phyloP scores from a whole-genome alignment of 2,888 invertebrate species.

The Neocrepidodera transversa region DNA sequence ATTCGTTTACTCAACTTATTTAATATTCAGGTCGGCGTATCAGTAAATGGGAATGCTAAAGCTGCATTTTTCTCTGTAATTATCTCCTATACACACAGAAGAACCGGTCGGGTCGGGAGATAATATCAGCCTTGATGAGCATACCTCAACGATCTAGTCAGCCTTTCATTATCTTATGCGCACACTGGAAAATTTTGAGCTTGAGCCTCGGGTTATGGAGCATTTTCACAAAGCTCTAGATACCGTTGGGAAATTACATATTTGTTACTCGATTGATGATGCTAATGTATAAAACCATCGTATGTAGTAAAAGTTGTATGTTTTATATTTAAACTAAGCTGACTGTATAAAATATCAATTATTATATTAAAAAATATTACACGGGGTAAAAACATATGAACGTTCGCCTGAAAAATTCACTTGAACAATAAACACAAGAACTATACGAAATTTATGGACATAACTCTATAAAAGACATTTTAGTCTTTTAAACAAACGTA shows the following conservation, averaged over 20 bases:
- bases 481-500: too few relatives aligned
- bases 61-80: constrained; percentile 35
- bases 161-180: constrained; percentile 25
- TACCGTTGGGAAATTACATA: neutral
- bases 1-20: constrained; percentile 20
- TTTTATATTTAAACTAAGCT: too few relatives aligned
- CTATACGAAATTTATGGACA: too few relatives aligned
- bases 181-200: neutral
- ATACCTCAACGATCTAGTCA: constrained; percentile 26
- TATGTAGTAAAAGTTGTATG: too few relatives aligned
- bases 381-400: too few relatives aligned
- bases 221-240: neutral
- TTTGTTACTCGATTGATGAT: too few relatives aligned
- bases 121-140: constrained; percentile 31
- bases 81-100: constrained; percentile 30
- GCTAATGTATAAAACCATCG: too few relatives aligned
- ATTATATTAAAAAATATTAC: too few relatives aligned
- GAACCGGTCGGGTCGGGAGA: constrained; percentile 24
- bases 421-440: too few relatives aligned
- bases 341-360: too few relatives aligned
- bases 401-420: too few relatives aligned
- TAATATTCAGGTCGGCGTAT: constrained; percentile 21
- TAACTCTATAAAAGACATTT: too few relatives aligned
- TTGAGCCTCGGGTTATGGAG: neutral
- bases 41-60: constrained; percentile 27